A percentile compares a stretch with the other conserved stretches of the same genome.
Evolutionary conservation across 1,140 invertebrate species (phyloP).

Genomic region (Drosophila leontia): DNA sequence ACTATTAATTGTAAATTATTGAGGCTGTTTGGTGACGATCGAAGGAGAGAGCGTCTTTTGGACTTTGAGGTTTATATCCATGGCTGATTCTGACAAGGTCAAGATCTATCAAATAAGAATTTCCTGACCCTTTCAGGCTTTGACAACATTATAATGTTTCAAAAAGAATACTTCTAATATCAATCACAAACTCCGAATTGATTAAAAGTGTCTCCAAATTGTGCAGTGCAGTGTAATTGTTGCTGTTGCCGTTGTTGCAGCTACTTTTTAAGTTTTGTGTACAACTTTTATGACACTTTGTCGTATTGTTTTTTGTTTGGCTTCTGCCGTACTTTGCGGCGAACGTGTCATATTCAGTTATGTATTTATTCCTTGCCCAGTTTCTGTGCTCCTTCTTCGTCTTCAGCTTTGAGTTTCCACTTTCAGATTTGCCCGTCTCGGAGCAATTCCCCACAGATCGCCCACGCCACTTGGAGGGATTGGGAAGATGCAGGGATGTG

Average conservation of each 20-base stretch:
- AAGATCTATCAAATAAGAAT: too few relatives aligned
- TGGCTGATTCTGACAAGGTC: too few relatives aligned
- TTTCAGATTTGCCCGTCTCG: conserved; percentile 68
- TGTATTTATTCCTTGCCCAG: conserved; percentile 75
- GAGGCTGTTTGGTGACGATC: too few relatives aligned
- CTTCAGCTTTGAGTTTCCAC: conserved; percentile 62
- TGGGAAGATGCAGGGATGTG: not conserved
- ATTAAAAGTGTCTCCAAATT: too few relatives aligned
- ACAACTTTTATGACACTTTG: conserved; percentile 83
- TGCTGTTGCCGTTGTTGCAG: conserved; percentile 64
- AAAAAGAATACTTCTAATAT: too few relatives aligned
- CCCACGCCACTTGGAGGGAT: not conserved
- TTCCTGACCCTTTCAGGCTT: too few relatives aligned
- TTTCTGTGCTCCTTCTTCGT: conserved; percentile 23
- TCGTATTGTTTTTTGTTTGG: conserved; percentile 71
- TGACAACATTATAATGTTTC: too few relatives aligned
- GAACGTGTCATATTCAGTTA: conserved; percentile 82
- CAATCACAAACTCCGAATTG: too few relatives aligned
- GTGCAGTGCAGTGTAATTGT: conserved; percentile 24
- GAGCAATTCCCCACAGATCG: conserved; percentile 30
- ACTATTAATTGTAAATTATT: too few relatives aligned
- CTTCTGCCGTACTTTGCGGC: conserved; percentile 70
- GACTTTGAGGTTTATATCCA: too few relatives aligned
- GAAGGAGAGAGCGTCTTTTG: too few relatives aligned
- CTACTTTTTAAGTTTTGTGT: conserved; percentile 79